Conservation (phyloP, 2,797 vertebrate species). For the Poeciliopsis paucimaculata region DNA sequence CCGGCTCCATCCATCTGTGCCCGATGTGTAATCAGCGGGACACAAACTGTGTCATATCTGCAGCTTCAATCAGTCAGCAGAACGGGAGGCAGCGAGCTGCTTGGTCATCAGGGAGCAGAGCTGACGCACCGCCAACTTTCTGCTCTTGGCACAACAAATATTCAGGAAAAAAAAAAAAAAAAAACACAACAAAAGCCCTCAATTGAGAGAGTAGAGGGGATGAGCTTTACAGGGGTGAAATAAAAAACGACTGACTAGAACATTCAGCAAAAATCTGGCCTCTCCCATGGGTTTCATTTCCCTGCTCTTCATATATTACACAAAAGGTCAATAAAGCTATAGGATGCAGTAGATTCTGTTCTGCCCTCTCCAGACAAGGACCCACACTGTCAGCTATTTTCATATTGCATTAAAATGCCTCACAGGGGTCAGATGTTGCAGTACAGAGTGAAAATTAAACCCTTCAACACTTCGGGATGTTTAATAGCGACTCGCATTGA, state of each 20-base stretch:
- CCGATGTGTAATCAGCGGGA: constrained; percentile 43
- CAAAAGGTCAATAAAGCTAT: constrained; percentile 31
- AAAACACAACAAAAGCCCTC: constrained; percentile 42
- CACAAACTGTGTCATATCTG: constrained; percentile 42
- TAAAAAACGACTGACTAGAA: constrained; percentile 15
- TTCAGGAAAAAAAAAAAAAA: constrained; percentile 16
- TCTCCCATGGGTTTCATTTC: constrained; percentile 42
- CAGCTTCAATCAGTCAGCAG: constrained; percentile 64
- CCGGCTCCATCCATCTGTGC: constrained; percentile 40
- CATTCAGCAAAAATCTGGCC: constrained; percentile 26
- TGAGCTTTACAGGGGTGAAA: constrained; percentile 20
- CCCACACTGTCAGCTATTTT: constrained; percentile 17
- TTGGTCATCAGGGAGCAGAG: constrained; percentile 47
- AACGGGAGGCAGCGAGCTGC: constrained; percentile 38
- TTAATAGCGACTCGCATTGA: neutral
- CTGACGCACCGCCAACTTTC: constrained; percentile 47
- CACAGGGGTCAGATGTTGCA: constrained; percentile 10
- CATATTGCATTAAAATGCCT: constrained; percentile 4
- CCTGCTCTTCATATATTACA: constrained; percentile 22
- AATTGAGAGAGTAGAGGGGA: constrained; percentile 12
- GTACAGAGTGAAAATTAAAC: constrained; percentile 18
- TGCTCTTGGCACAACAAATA: constrained; percentile 33
- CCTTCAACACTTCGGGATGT: neutral
- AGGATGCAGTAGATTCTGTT: constrained; percentile 27
- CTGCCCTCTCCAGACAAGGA: constrained; percentile 25